These are phyloP conservation scores for Notothenia coriiceps DNA, from an alignment of 2,113 vertebrate species.

Conservation along the genomic window DNA sequence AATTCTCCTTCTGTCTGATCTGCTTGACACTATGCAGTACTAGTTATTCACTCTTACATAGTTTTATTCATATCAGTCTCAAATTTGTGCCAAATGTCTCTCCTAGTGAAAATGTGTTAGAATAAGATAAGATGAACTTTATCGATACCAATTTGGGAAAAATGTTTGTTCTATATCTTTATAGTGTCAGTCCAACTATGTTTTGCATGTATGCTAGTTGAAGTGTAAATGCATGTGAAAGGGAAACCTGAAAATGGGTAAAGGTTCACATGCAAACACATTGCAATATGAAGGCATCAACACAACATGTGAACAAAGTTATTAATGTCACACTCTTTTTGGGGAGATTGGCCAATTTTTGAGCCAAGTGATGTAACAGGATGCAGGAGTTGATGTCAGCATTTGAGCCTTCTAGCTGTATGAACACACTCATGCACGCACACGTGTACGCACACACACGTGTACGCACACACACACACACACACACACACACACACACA, in stretches of 20 bases:
- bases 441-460: not conserved
- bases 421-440: constrained; percentile 19
- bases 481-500: constrained; percentile 20
- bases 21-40: constrained; percentile 2
- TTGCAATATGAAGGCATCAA: constrained; percentile 14
- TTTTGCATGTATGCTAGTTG: constrained; percentile 1
- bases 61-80: not conserved
- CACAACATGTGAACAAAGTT: constrained; percentile 20
- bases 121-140: not conserved
- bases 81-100: not conserved
- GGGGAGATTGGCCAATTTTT: constrained; percentile 9
- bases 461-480: not conserved
- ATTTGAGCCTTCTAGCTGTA: constrained; percentile 58
- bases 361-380: constrained; percentile 66
- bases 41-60: not conserved
- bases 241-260: constrained; percentile 22
- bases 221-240: constrained; percentile 23
- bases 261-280: constrained; percentile 19
- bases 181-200: not conserved
- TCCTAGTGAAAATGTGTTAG: not conserved
- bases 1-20: not conserved
- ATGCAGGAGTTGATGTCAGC: constrained; percentile 69
- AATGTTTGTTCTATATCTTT: constrained; percentile 9
- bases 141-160: too few species aligned
- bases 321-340: constrained; percentile 37